phyloP scores from a whole-genome alignment of 2,888 invertebrate genomes.

The Eupithecia abbreviata region DNA sequence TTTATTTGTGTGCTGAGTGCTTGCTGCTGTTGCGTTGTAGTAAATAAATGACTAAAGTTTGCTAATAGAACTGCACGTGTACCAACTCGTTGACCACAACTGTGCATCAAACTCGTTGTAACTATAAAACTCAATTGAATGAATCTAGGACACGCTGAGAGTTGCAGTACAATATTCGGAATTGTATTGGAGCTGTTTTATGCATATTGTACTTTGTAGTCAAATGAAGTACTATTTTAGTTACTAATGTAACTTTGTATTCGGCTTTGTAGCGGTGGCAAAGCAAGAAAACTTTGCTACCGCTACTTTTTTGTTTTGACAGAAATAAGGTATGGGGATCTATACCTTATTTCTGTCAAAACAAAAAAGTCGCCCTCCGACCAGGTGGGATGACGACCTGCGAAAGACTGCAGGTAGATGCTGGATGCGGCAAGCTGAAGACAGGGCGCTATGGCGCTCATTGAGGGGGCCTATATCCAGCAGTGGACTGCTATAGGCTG shows the following conservation, averaged over 20 bases:
- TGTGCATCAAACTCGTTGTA: slow-evolving; percentile 7
- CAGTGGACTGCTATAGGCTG: not conserved
- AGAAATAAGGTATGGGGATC: no score
- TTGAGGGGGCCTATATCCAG: no score
- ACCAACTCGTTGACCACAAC: slow-evolving; percentile 6
- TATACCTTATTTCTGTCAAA: no score
- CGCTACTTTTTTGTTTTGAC: not conserved
- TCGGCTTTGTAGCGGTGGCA: no score
- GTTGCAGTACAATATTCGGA: not conserved
- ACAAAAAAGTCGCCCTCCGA: no score
- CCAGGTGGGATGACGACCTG: no score
- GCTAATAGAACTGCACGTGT: slow-evolving; percentile 24
- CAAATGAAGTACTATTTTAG: not conserved
- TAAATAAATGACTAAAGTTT: slow-evolving; percentile 33
- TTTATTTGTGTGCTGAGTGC: not conserved
- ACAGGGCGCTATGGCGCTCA: no score
- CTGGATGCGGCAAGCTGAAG: no score
- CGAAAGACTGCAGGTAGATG: no score
- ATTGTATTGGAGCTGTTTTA: not conserved
- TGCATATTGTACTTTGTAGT: not conserved
- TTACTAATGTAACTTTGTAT: not conserved
- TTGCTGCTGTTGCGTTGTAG: slow-evolving; percentile 1
- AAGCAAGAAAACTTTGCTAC: not conserved
- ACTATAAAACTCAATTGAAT: slow-evolving; percentile 1
- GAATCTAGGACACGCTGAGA: slow-evolving; percentile 5